Base-by-base conservation (phyloP, 1,140 invertebrate genomes). In the Macrobrachium nipponense region DNA sequence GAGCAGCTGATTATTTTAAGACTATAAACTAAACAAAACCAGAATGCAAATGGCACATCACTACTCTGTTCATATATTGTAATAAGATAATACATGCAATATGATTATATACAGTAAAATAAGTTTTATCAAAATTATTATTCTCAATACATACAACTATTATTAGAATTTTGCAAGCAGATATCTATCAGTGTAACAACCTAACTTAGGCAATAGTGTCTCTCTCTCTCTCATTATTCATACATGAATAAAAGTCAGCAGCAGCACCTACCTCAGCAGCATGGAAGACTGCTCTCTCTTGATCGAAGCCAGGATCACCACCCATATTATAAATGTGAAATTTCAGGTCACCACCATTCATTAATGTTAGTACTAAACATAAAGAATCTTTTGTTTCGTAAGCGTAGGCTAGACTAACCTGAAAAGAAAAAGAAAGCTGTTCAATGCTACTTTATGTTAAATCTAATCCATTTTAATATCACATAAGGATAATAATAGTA, bases 321-420 rank as follows among this genome's bases (percentile, higher is more conserved):
- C 98, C 98, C 97, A 99, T 99, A 91, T 99, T 99, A 92, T 99
- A 99, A 90, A 99, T 99, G 92, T 99, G 98, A 92, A 99, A 99
- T 92, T 99, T 99, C 68, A 99, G 93, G 92, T 99, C 98, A 61
- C 98, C 98, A 79, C 98, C 98, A 92, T 99, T 99, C 98, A 99
- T 99, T 88, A 99, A 98, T 73, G 98, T 99, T 86, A 99, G 93
- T 6, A 99, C 98, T 89, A 99, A 93, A 93, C 98, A 99, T 14
- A 99, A 93, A 8, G 98, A 97, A 92, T 99, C 98, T 92, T 99
- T 99, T 17, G 98, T 99, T 92, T 99, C 98, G 92, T 99, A 99
- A 77, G 98, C 98, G 92, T 99, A 99, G 43, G 98, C 98, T 90
- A 99, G 92, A 92, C 97, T 99, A 44, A 99, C 94, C 94, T 94